phyloP scores from a whole-genome alignment of 2,797 vertebrate species.

The Leuciscus waleckii region DNA sequence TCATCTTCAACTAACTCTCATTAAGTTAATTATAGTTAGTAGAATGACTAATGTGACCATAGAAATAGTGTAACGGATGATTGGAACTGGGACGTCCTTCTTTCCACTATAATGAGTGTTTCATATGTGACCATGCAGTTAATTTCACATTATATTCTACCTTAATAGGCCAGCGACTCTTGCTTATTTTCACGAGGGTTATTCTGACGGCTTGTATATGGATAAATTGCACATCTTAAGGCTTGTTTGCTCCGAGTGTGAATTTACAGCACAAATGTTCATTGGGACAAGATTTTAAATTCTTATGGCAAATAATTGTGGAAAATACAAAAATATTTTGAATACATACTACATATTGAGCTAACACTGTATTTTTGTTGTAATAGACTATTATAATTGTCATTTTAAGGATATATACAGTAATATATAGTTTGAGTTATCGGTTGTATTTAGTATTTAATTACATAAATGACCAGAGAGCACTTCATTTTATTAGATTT shows the following conservation, averaged over 20 bases:
- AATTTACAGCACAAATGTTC: not conserved
- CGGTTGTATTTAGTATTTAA: not conserved
- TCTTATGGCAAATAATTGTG: not conserved
- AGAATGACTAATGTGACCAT: not conserved
- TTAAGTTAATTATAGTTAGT: not conserved
- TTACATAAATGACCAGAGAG: not conserved
- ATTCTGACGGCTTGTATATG: not conserved
- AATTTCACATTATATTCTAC: not conserved
- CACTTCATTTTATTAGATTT: no score
- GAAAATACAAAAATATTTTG: not conserved
- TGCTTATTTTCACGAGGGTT: conserved; percentile 15
- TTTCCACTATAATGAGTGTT: not conserved
- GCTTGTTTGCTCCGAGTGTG: not conserved
- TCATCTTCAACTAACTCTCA: not conserved
- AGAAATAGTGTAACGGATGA: not conserved
- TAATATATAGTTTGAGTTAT: not conserved
- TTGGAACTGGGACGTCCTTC: not conserved
- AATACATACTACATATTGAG: not conserved
- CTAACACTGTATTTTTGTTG: no score
- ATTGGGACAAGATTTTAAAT: not conserved
- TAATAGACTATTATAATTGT: not conserved
- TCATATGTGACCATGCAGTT: not conserved
- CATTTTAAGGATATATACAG: not conserved
- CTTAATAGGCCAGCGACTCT: not conserved
- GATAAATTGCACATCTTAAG: not conserved